A percentile compares a stretch with the other conserved stretches of the same genome.
Conservation (phyloP, 2,888 invertebrate genomes). For the Smittia aterrima region DNA sequence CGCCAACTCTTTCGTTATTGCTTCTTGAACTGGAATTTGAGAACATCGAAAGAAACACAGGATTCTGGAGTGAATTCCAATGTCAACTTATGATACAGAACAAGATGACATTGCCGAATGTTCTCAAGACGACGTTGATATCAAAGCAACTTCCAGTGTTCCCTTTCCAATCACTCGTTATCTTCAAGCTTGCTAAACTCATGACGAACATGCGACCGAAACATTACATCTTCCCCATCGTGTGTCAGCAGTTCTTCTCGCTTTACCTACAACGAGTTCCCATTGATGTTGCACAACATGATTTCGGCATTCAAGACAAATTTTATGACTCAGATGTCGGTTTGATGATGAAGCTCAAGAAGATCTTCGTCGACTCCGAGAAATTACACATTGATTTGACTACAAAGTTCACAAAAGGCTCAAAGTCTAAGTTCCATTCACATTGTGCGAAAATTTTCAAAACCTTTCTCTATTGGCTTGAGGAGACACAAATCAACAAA, state of each 20-base stretch:
- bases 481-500: slow-evolving; percentile 73
- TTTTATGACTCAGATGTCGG: slow-evolving; percentile 72
- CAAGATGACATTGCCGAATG: slow-evolving; percentile 62
- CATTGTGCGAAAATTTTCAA: slow-evolving; percentile 59
- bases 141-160: slow-evolving; percentile 58
- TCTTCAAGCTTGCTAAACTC: slow-evolving; percentile 75
- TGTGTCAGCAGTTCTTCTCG: slow-evolving; percentile 76
- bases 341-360: slow-evolving; percentile 68
- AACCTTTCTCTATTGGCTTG: slow-evolving; percentile 72
- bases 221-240: slow-evolving; percentile 67
- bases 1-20: slow-evolving; percentile 68
- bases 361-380: slow-evolving; percentile 63
- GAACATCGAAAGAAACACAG: slow-evolving; percentile 62
- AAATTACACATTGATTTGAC: slow-evolving; percentile 58
- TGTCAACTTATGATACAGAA: slow-evolving; percentile 58
- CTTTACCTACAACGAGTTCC: slow-evolving; percentile 66
- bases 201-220: slow-evolving; percentile 65
- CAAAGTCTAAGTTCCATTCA: slow-evolving; percentile 49
- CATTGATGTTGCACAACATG: slow-evolving; percentile 47
- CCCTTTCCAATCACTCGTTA: slow-evolving; percentile 58
- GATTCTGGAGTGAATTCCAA: slow-evolving; percentile 67
- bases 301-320: slow-evolving; percentile 66
- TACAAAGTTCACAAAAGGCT: slow-evolving; percentile 52
- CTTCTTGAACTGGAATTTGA: slow-evolving; percentile 66
- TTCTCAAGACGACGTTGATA: slow-evolving; percentile 65